Evolutionary conservation across 2,888 invertebrate species (phyloP).

Genomic region (Luffia ferchaultella): DNA sequence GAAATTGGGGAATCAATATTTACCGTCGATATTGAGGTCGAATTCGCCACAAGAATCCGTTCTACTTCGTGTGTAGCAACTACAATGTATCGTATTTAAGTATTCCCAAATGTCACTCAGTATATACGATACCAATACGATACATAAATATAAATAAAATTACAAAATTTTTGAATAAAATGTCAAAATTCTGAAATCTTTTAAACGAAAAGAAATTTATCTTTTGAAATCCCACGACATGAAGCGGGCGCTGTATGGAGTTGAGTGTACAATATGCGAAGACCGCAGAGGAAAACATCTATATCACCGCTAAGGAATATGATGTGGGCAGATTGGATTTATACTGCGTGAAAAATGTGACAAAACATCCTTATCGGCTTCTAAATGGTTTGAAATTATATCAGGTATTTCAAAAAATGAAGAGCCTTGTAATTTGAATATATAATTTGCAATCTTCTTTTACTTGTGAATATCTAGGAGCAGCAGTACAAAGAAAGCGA

Average conservation of each 20-base stretch:
- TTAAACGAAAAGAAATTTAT: no score
- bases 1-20: no score
- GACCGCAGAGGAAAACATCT: conserved; percentile 14
- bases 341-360: conserved; percentile 20
- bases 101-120: no score
- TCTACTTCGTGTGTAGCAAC: no score
- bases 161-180: no score
- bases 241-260: conserved; percentile 1
- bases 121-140: no score
- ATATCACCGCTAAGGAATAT: conserved; percentile 18
- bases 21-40: no score
- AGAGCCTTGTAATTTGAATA: conserved; percentile 16
- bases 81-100: no score
- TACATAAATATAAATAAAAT: no score
- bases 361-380: conserved; percentile 13
- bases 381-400: conserved; percentile 16
- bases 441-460: conserved; percentile 12
- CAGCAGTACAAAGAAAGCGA: conserved; percentile 18
- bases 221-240: no score
- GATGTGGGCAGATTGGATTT: conserved; percentile 14
- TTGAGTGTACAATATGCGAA: conserved; percentile 4
- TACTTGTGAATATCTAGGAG: conserved; percentile 16
- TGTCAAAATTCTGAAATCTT: no score
- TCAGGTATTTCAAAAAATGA: conserved; percentile 18
- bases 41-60: no score